These are phyloP conservation scores for Dinothrombium tinctorium DNA, from an alignment of 1,140 invertebrate genomes.

Conservation along the genomic window DNA sequence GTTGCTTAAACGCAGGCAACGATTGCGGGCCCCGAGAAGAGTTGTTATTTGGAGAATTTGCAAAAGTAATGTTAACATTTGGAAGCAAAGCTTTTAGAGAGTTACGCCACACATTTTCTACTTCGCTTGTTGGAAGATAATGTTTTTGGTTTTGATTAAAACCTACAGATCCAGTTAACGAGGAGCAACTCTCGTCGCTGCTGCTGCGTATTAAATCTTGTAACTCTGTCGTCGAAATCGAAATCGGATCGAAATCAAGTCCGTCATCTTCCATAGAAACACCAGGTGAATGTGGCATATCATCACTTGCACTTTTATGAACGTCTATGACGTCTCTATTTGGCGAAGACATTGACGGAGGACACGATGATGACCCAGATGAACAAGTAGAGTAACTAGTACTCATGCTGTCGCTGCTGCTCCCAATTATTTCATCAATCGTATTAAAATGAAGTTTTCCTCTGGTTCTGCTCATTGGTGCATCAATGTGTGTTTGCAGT, in stretches of 20 bases:
- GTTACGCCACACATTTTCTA: background rate
- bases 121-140: too few species aligned
- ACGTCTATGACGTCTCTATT: background rate
- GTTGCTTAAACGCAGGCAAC: too few species aligned
- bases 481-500: too few species aligned
- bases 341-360: background rate
- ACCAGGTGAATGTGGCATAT: background rate
- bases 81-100: conserved; percentile 8
- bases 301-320: background rate
- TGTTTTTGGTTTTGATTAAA: too few species aligned
- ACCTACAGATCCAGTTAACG: too few species aligned
- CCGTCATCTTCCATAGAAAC: background rate
- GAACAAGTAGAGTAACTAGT: conserved; percentile 5
- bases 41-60: too few species aligned
- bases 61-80: conserved; percentile 11
- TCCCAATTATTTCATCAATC: conserved; percentile 3
- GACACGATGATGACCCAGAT: background rate
- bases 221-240: background rate
- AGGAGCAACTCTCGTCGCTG: too few species aligned
- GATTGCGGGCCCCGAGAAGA: too few species aligned
- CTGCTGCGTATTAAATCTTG: conserved; percentile 3
- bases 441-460: background rate
- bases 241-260: background rate
- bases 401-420: background rate
- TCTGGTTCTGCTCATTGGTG: background rate